Percentiles rank a stretch among this genome's conserved stretches.
Conservation (phyloP, 2,113 vertebrate genomes). For the Epinephelus moara region DNA sequence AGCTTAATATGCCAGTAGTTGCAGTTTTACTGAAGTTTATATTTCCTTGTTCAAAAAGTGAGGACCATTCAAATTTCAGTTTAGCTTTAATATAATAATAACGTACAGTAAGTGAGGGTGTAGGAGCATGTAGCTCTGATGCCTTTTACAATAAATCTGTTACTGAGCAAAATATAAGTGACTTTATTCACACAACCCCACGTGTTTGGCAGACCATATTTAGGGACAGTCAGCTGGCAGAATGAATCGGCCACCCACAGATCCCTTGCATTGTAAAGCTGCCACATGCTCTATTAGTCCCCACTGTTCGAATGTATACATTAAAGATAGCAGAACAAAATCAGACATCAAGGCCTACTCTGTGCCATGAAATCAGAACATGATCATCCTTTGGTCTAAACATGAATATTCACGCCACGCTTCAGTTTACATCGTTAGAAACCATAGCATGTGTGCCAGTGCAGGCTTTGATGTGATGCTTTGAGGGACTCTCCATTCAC, state of each 20-base stretch:
- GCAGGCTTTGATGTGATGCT: constrained; percentile 60
- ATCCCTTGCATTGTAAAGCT: constrained; percentile 78
- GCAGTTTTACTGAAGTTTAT: neutral
- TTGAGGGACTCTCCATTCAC: constrained; percentile 64
- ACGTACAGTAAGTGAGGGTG: neutral
- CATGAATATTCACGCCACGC: constrained; percentile 68
- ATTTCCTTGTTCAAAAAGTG: neutral
- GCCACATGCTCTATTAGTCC: constrained; percentile 81
- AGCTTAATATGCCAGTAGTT: neutral
- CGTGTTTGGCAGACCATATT: constrained; percentile 73
- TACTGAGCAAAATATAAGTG: constrained; percentile 44
- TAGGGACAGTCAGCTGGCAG: constrained; percentile 70
- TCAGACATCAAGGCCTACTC: constrained; percentile 59
- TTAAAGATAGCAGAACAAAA: constrained; percentile 72
- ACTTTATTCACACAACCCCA: constrained; percentile 41
- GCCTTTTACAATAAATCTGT: constrained; percentile 11
- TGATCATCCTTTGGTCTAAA: constrained; percentile 59
- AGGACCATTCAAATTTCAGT: neutral
- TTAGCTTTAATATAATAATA: neutral
- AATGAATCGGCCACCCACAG: constrained; percentile 73
- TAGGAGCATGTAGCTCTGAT: neutral
- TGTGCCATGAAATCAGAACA: constrained; percentile 76
- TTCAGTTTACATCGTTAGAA: constrained; percentile 56
- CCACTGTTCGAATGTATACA: constrained; percentile 78
- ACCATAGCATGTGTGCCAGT: constrained; percentile 56